A percentile compares a stretch with the other conserved stretches of the same genome.
These are phyloP conservation scores for Mustela nigripes DNA, from an alignment of 2,113 vertebrate genomes.

Conservation along the genomic window DNA sequence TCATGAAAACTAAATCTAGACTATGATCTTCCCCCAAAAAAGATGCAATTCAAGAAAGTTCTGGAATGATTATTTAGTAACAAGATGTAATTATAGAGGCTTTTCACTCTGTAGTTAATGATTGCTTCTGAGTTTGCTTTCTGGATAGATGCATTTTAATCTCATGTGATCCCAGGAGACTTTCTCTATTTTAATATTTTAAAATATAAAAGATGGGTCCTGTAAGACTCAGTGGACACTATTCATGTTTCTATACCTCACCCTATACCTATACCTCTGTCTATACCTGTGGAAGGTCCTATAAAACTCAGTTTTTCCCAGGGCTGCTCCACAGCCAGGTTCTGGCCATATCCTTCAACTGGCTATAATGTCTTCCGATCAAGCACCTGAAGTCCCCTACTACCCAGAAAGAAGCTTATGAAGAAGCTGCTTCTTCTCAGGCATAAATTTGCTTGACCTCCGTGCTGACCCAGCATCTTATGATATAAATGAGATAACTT, in stretches of 20 bases:
- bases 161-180: not conserved
- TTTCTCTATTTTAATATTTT: not conserved
- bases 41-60: constrained; percentile 60
- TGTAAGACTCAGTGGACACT: not conserved
- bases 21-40: not conserved
- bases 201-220: not conserved
- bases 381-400: not conserved
- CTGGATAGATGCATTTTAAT: constrained; percentile 38
- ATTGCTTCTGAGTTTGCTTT: constrained; percentile 52
- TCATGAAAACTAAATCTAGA: constrained; percentile 74
- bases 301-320: not conserved
- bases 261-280: not conserved
- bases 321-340: not conserved
- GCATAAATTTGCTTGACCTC: not conserved
- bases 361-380: not conserved
- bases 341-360: not conserved
- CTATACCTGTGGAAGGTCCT: not conserved
- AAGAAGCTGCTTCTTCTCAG: not conserved
- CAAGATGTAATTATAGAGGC: constrained; percentile 44
- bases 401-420: not conserved
- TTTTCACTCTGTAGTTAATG: constrained; percentile 54
- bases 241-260: not conserved
- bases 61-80: constrained; percentile 64
- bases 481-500: not conserved
- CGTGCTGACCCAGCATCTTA: not conserved